Base-by-base conservation (phyloP, 1,140 invertebrate genomes). In the Hycleus phaleratus region DNA sequence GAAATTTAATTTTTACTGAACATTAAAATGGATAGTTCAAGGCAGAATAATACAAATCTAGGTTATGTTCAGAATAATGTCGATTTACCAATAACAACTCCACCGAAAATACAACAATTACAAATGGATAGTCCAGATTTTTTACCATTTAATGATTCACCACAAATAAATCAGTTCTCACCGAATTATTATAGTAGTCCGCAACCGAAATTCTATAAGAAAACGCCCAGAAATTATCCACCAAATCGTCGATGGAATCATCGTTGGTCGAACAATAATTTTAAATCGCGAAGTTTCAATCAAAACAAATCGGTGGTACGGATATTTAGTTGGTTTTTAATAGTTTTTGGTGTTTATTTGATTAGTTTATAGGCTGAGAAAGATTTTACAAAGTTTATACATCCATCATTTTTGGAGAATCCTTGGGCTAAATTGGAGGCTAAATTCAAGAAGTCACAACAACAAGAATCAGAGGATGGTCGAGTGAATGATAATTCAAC, bases 11-110 rank as follows among this genome's bases (percentile, higher is more conserved):
- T 11, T 42, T n/a, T 10, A 42, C 4, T 42, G 10, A 42, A 5
- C 9, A 42, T 4, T 12, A 54, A 56, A 48, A 61, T 61, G 60
- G 49, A 61, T 40, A 25, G 26, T 39, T 56, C 52, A 4, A 50
- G 52, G 46, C 45, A 49, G 10, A 61, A 49, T n/a, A 49, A 9
- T 26, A 32, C 53, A 9, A 57, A 48, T 10, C 8, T 47, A 50
- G 60, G 55, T 26, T 61, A 58, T 24, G 46, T 61, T n/a, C 58
- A 61, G 49, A 58, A 58, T 49, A 50, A 58, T 39, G 38, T 38
- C 8, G 46, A 39, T 39, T 38, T 26, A 38, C 26, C 40, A 32
- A 32, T 32, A 7, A 7, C 7, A 32, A 32, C 32, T 26, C 25
- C 51, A 53, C 45, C 39, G 52, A 47, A 38, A 38, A 26, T 54